These are phyloP conservation scores for Calypte anna DNA, from an alignment of 2,113 vertebrate species.

Conservation along the genomic window DNA sequence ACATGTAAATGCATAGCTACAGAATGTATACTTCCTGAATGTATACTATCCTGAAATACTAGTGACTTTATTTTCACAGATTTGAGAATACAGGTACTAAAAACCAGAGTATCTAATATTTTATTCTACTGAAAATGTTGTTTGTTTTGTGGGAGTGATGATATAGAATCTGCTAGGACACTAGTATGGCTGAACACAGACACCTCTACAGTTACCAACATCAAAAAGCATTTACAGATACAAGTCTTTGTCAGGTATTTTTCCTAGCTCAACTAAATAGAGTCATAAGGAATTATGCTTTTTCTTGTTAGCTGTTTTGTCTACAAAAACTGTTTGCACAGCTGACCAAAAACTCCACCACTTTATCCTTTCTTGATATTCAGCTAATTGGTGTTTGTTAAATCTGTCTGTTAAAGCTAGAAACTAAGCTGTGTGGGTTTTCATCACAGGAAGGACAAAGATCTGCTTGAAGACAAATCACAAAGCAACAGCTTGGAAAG, in stretches of 20 bases:
- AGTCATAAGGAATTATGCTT: background rate
- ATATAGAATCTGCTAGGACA: background rate
- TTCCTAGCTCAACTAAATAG: background rate
- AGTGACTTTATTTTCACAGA: background rate
- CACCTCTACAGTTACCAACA: background rate
- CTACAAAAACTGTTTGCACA: background rate
- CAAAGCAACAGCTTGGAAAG: conserved; percentile 80
- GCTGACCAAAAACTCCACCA: background rate
- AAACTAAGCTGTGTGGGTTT: background rate
- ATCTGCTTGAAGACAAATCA: conserved; percentile 84
- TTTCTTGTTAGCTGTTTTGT: background rate
- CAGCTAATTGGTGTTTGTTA: background rate
- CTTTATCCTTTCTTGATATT: background rate
- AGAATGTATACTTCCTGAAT: background rate
- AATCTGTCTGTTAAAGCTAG: background rate
- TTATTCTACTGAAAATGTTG: background rate
- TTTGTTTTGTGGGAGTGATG: background rate
- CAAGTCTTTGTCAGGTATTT: background rate
- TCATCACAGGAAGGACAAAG: conserved; percentile 86
- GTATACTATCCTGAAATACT: background rate
- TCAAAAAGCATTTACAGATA: background rate
- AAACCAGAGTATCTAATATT: background rate
- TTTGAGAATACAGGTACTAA: background rate
- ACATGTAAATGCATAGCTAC: background rate
- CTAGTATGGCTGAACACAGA: background rate